Evolutionary conservation across 2,113 vertebrate species (phyloP), one percentile per base, ranked within the genome.

Genomic region (Stigmatopora nigra): DNA sequence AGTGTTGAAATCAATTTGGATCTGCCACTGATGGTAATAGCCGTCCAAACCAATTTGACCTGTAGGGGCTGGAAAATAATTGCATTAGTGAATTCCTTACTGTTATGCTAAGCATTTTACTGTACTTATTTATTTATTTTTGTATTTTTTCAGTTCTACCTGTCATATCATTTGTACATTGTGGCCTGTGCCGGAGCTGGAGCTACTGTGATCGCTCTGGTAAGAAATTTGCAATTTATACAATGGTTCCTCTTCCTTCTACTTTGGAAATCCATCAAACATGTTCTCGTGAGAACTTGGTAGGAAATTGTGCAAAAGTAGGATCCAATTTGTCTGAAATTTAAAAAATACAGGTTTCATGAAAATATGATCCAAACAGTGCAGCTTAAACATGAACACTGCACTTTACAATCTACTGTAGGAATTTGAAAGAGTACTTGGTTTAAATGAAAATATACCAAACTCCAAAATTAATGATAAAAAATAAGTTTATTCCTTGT

Each of bases 121-220:
- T 41, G 9, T 8, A 41, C 38, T 41, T 41, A 8, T 41, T 41
- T 41, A 10, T 58, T 56, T n/a, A n/a, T n/a, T 25, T 44, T 53
- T 22, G 1, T 63, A 45, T 66, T 8, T 31, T 75, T 64, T n/a
- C 86, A 99, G 96, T 98, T 99, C 91, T 96, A 98, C 88, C 92
- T 99, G 91, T 98, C 95, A 47, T 98, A 97, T 55, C 96, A 98
- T 85, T 92, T 99, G 87, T 99, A 97, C 90, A 98, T 99, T 68
- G 94, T 98, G 80, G 95, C 97, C 55, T 98, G 96, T 71, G 97
- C 97, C 2, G 96, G 97, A 81, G 95, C 97, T 60, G 97, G 94
- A 70, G 96, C 96, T 76, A 98, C 95, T 5, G 94, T 99, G 79
- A 95, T 99, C 77, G 94, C 97, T 83, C 82, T 99, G 95, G 97